Conservation (phyloP, 2,113 vertebrate species). For the Osmerus eperlanus region DNA sequence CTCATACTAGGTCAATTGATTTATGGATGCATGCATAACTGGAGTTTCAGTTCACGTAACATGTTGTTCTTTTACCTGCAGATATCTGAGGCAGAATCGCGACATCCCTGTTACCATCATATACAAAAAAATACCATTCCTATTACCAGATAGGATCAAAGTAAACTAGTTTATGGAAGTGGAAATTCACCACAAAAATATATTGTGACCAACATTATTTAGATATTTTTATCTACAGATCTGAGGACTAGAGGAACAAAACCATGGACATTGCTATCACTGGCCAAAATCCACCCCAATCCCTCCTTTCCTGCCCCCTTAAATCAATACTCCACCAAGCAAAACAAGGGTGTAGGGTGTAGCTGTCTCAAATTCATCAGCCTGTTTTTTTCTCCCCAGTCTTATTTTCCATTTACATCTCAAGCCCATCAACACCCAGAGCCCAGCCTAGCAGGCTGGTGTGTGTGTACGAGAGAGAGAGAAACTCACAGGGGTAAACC, state of each 20-base stretch:
- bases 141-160: conserved; percentile 35
- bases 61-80: too few relatives aligned
- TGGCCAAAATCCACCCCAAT: conserved; percentile 40
- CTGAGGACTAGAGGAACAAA: conserved; percentile 22
- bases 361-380: conserved; percentile 61
- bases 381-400: conserved; percentile 26
- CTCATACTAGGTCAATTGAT: too few relatives aligned
- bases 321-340: conserved; percentile 58
- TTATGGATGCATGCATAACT: too few relatives aligned
- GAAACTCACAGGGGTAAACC: conserved; percentile 44
- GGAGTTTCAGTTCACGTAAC: too few relatives aligned
- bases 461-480: conserved; percentile 10
- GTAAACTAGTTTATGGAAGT: conserved; percentile 21
- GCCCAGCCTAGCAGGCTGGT: conserved; percentile 21
- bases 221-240: conserved; percentile 58
- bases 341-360: conserved; percentile 56
- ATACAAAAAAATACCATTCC: too few relatives aligned
- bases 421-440: conserved; percentile 58
- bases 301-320: neutral
- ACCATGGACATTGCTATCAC: conserved; percentile 29
- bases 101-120: too few relatives aligned
- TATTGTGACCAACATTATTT: conserved; percentile 13
- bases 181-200: neutral
- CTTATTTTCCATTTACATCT: conserved; percentile 57
- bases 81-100: neutral